phyloP scores from a whole-genome alignment of 2,797 vertebrate species.

The Muscicapa striata region DNA sequence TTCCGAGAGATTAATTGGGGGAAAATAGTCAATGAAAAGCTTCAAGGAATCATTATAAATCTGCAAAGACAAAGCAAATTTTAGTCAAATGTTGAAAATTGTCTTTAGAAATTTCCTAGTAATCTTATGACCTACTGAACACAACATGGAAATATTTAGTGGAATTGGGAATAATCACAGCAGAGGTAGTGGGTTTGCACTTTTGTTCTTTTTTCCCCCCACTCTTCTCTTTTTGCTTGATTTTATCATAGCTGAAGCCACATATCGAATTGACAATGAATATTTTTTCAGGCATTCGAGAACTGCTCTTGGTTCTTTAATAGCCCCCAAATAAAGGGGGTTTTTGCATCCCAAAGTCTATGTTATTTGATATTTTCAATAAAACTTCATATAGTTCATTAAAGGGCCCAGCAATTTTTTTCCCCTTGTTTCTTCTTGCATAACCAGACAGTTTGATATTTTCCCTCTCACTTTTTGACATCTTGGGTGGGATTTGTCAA shows the following conservation, averaged over 20 bases:
- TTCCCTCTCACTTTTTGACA: background rate
- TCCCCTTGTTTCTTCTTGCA: background rate
- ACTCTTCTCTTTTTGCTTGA: background rate
- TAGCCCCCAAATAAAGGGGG: fast-evolving
- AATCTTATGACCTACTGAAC: background rate
- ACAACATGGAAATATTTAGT: background rate
- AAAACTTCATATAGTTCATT: background rate
- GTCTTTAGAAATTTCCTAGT: background rate
- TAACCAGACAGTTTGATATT: background rate
- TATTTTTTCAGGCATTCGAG: background rate
- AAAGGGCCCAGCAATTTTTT: background rate
- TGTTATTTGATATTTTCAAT: background rate
- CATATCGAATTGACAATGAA: background rate
- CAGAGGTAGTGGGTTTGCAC: background rate
- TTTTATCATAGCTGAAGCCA: background rate
- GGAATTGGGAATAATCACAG: background rate
- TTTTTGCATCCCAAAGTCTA: background rate
- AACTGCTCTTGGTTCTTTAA: background rate
- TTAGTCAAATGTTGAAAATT: background rate
- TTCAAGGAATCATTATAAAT: background rate
- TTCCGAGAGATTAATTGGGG: background rate
- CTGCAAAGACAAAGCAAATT: background rate
- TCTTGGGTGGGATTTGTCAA: background rate
- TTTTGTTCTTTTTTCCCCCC: background rate
- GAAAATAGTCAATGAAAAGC: background rate